Percentiles rank a stretch among this genome's conserved stretches.
These are phyloP conservation scores for Cyprinella venusta DNA, from an alignment of 2,797 vertebrate genomes.

Conservation along the genomic window DNA sequence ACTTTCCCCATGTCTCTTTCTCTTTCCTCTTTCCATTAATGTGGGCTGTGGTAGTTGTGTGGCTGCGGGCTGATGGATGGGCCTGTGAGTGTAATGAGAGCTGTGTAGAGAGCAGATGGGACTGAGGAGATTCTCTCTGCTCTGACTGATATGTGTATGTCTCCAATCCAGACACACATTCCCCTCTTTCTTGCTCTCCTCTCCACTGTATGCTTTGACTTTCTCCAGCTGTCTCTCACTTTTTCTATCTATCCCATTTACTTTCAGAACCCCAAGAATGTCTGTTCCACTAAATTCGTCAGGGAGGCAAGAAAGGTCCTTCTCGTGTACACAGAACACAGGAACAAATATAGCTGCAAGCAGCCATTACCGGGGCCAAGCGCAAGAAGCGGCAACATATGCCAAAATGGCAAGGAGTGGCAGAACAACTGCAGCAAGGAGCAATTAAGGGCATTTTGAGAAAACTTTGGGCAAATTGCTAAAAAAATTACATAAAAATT, in stretches of 20 bases:
- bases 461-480: too few relatives aligned
- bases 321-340: constrained; percentile 32
- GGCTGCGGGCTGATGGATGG: constrained; percentile 57
- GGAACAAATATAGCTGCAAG: too few relatives aligned
- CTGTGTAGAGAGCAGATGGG: constrained; percentile 59
- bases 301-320: not conserved
- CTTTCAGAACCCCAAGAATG: constrained; percentile 20
- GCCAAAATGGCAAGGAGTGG: too few relatives aligned
- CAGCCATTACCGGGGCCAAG: too few relatives aligned
- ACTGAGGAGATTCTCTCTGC: constrained; percentile 50
- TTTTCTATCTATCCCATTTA: not conserved
- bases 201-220: constrained; percentile 4
- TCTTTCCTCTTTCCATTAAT: constrained; percentile 49
- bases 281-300: not conserved
- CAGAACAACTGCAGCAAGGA: too few relatives aligned
- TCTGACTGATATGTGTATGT: constrained; percentile 50
- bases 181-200: not conserved
- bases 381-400: too few relatives aligned
- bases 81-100: constrained; percentile 58
- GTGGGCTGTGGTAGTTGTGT: constrained; percentile 42
- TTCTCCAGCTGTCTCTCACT: constrained; percentile 37
- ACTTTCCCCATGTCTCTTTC: constrained; percentile 17
- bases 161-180: constrained; percentile 28
- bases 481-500: too few relatives aligned
- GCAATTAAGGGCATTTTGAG: too few relatives aligned